phyloP scores from a whole-genome alignment of 2,797 vertebrate genomes.

The Macropodus opercularis region DNA sequence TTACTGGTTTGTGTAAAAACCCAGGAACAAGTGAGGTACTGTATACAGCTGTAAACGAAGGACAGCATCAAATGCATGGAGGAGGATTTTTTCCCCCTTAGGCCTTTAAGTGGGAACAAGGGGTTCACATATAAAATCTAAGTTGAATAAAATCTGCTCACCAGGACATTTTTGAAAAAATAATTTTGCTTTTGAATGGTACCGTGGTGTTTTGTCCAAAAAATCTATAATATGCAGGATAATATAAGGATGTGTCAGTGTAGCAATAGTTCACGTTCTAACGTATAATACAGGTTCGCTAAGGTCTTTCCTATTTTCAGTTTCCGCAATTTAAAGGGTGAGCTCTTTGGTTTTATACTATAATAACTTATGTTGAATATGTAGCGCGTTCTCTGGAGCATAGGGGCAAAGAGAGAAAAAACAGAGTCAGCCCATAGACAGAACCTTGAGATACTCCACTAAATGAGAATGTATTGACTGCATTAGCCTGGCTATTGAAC shows the following conservation, averaged over 20 bases:
- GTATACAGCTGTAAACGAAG: conserved; percentile 8
- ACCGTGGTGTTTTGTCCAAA: conserved; percentile 5
- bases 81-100: conserved; percentile 16
- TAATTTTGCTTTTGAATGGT: background rate
- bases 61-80: conserved; percentile 18
- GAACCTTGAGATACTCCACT: conserved; percentile 41
- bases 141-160: conserved; percentile 1
- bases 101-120: conserved; percentile 2
- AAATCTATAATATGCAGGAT: background rate
- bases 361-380: background rate
- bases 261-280: background rate
- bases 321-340: background rate
- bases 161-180: conserved; percentile 5
- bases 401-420: conserved; percentile 8
- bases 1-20: conserved; percentile 14
- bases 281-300: background rate
- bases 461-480: conserved; percentile 13
- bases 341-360: background rate
- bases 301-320: background rate
- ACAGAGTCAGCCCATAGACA: background rate
- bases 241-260: background rate
- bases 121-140: conserved; percentile 1
- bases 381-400: conserved; percentile 1
- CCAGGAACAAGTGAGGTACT: conserved; percentile 13
- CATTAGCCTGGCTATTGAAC: conserved; percentile 1